Percentiles rank a stretch among this genome's conserved stretches.
Conservation (phyloP, 2,797 vertebrate species). For the Rhadinocentrus ornatus region DNA sequence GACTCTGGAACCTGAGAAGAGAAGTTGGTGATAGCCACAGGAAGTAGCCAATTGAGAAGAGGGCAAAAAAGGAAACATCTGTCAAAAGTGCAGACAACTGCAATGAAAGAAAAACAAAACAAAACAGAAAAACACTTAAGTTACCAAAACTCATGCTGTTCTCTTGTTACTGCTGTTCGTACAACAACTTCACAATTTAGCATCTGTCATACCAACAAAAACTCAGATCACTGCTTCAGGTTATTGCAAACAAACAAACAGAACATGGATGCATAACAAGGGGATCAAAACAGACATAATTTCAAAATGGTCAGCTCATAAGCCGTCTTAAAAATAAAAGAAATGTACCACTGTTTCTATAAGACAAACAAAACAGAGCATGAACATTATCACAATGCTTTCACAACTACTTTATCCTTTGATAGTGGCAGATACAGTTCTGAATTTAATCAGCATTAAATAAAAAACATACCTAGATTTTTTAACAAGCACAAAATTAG, state of each 20-base stretch:
- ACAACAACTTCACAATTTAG: conserved; percentile 26
- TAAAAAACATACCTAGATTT: background rate
- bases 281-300: background rate
- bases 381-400: background rate
- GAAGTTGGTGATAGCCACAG: conserved; percentile 52
- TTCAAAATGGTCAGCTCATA: background rate
- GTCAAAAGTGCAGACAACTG: conserved; percentile 50
- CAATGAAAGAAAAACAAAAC: conserved; percentile 23
- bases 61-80: conserved; percentile 60
- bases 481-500: conserved; percentile 62
- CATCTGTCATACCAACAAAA: conserved; percentile 37
- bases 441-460: conserved; percentile 5
- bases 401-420: background rate
- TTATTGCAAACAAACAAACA: conserved; percentile 11
- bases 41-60: conserved; percentile 43
- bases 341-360: background rate
- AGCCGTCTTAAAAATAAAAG: background rate
- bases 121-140: conserved; percentile 27
- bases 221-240: background rate
- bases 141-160: conserved; percentile 35
- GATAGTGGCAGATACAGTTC: conserved; percentile 2
- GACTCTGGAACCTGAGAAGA: conserved; percentile 51
- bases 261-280: background rate
- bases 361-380: background rate
- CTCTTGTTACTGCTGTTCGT: background rate